phyloP scores from a whole-genome alignment of 2,888 invertebrate genomes.

The Halictus quadricinctus region DNA sequence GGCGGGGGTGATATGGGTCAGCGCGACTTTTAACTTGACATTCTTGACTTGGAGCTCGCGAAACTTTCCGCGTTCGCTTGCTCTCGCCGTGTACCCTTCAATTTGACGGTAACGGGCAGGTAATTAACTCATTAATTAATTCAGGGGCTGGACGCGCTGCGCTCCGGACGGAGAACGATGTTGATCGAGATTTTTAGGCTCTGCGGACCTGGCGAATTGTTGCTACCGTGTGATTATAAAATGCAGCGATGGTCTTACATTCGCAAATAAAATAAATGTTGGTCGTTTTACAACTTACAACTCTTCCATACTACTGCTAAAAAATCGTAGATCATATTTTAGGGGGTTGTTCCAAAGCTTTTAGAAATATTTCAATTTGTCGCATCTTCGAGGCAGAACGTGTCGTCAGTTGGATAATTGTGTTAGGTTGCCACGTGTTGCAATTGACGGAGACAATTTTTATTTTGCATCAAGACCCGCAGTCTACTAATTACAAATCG shows the following conservation, averaged over 20 bases:
- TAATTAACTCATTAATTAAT: slow-evolving; percentile 6
- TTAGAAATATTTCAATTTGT: too few relatives aligned
- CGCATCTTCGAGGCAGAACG: too few relatives aligned
- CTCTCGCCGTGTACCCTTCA: background rate
- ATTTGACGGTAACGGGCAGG: background rate
- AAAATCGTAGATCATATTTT: too few relatives aligned
- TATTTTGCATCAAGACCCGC: too few relatives aligned
- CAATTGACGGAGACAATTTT: too few relatives aligned
- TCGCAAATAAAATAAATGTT: background rate
- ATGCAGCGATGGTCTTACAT: too few relatives aligned
- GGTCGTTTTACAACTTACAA: too few relatives aligned
- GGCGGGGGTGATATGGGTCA: background rate
- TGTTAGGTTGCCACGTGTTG: too few relatives aligned
- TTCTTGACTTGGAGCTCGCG: background rate
- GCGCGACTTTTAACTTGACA: slow-evolving; percentile 10
- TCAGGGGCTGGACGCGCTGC: background rate
- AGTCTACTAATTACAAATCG: background rate
- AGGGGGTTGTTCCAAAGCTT: too few relatives aligned
- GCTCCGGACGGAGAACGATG: background rate
- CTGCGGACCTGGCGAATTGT: background rate
- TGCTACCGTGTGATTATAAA: background rate
- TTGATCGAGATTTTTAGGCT: background rate
- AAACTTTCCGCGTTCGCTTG: slow-evolving; percentile 9
- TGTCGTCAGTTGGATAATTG: too few relatives aligned
- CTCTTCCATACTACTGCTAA: too few relatives aligned